These are phyloP conservation scores for Balanococcus diminutus DNA, from an alignment of 2,888 invertebrate genomes.

Conservation along the genomic window DNA sequence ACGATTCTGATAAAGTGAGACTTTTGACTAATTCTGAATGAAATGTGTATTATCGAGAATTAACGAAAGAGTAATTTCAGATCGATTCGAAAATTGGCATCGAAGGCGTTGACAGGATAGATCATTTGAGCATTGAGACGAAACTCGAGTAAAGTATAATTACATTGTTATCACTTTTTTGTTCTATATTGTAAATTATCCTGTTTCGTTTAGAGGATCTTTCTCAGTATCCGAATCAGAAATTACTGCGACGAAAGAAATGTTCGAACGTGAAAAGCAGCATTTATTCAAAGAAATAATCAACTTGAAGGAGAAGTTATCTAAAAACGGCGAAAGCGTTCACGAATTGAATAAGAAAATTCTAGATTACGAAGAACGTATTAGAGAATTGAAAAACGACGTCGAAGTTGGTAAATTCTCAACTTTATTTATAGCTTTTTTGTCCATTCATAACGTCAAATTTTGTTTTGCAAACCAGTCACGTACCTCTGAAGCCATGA, in stretches of 20 bases:
- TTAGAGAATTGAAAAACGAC: conserved; percentile 28
- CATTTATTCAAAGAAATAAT: conserved; percentile 48
- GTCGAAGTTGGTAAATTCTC: conserved; percentile 28
- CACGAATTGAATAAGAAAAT: conserved; percentile 28
- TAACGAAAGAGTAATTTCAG: not conserved
- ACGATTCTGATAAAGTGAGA: conserved; percentile 4
- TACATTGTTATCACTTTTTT: no score
- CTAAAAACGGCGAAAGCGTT: not conserved
- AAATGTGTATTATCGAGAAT: not conserved
- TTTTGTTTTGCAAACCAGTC: conserved; percentile 5
- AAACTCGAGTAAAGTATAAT: not conserved
- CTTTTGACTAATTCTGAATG: not conserved
- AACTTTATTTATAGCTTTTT: not conserved
- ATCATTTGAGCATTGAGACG: not conserved
- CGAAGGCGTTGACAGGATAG: not conserved
- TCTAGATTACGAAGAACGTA: conserved; percentile 7
- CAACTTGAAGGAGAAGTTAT: conserved; percentile 40
- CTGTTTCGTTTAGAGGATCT: not conserved
- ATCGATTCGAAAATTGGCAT: not conserved
- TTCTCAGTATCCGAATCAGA: conserved; percentile 38
- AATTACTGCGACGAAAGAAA: conserved; percentile 44
- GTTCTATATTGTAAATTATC: no score
- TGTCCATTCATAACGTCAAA: not conserved
- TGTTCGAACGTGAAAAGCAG: conserved; percentile 53
- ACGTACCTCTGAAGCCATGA: conserved; percentile 42